Evolutionary conservation across 2,888 invertebrate genomes (phyloP), one percentile per base, ranked within the genome.

Genomic region (Conops quadrifasciatus): DNA sequence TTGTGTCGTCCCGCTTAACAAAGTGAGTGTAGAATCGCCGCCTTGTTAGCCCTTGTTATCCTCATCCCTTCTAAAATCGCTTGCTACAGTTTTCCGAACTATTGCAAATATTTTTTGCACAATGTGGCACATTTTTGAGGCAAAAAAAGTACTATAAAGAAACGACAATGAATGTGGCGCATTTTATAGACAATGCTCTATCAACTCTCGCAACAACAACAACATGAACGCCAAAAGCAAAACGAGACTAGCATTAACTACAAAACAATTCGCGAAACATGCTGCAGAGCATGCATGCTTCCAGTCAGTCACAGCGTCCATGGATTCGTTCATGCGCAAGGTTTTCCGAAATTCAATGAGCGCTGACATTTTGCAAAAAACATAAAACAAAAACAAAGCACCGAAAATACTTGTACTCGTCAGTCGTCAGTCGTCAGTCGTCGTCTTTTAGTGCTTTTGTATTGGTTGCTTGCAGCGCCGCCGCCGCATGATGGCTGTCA

Each of bases 301-400:
- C 60, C 19, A 47, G 2, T 9, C 70, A 75, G 53, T 53, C 73
- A 63, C 74, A 74, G 74, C 82, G 82, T 83, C 82, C 82, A 83
- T 82, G 82, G 82, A 82, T 81, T 79, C 81, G 82, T 83, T 82
- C 82, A 82, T 83, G 82, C 82, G 82, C 82, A 82, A 82, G 82
- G 82, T 82, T 82, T 82, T 80, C 77, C 67, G 72, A 72, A 72
- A 74, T 74, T 73, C 75, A 72, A 70, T 72, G 64, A 69, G 24
- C n/a, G 53, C 60, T 60, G 47, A 68, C 60, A 68, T 68, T 68
- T 68, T 49, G 45, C 2, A 49, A 49, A 68, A 59, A 19, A 26
- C 53, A 65, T 65, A 66, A 53, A 65, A 67, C 26, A 68, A 24
- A 9, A 51, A 24, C 16, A 67, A 49, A 47, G n/a, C 49, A 64